These are phyloP conservation scores for Elgonia sp. DNA, from an alignment of 2,888 invertebrate species.

Conservation along the genomic window DNA sequence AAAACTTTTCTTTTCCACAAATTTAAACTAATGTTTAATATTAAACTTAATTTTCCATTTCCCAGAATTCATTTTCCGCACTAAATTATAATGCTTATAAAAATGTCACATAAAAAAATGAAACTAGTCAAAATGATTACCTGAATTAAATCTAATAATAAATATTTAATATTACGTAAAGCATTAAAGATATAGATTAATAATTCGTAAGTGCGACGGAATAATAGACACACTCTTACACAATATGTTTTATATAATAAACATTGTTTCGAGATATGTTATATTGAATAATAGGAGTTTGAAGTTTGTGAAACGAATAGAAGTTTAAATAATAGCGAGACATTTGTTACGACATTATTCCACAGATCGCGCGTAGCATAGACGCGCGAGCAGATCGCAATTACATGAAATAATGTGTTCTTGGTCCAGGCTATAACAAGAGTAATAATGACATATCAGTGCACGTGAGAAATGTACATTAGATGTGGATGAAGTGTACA, in stretches of 20 bases:
- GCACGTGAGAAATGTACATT: conserved; percentile 49
- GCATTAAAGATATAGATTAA: neutral
- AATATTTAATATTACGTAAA: too few species aligned
- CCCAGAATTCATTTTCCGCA: too few species aligned
- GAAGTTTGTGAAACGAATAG: conserved; percentile 5
- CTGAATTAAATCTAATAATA: too few species aligned
- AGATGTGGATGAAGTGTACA: conserved; percentile 47
- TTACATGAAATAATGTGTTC: conserved; percentile 45
- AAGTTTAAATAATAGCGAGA: conserved; percentile 32
- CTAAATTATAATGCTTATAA: too few species aligned
- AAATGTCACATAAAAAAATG: too few species aligned
- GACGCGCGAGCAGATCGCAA: conserved; percentile 40
- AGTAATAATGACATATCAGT: conserved; percentile 56
- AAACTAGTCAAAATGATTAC: too few species aligned
- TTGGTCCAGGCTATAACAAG: conserved; percentile 24
- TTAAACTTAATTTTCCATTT: too few species aligned
- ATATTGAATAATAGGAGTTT: conserved; percentile 6
- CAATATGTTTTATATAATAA: neutral
- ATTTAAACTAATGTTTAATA: too few species aligned
- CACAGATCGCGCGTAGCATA: conserved; percentile 25
- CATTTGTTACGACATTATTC: conserved; percentile 31
- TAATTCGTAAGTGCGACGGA: too few species aligned
- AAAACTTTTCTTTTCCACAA: too few species aligned
- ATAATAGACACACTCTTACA: too few species aligned
- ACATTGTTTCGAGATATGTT: neutral